Percentiles rank a stretch among this genome's conserved stretches.
Evolutionary conservation across 2,797 vertebrate genomes (phyloP).

Genomic region (Artibeus jamaicensis): DNA sequence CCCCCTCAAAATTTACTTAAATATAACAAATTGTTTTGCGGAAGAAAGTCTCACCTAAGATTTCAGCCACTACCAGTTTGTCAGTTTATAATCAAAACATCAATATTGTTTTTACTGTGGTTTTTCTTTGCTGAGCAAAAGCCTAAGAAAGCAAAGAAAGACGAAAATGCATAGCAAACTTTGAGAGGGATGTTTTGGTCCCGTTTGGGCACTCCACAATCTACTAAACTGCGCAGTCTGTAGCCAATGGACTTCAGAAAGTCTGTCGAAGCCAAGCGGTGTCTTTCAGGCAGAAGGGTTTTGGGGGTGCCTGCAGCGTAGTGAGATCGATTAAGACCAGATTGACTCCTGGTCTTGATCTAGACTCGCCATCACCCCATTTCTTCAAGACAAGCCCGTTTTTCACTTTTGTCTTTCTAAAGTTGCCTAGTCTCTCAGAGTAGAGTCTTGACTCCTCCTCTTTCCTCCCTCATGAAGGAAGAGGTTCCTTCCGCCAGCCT

Average conservation of each 20-base stretch:
- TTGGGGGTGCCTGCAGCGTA: neutral
- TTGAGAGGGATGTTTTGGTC: neutral
- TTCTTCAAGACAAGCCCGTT: neutral
- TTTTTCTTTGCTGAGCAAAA: constrained; percentile 55
- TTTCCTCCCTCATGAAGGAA: neutral
- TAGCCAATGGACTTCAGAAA: neutral
- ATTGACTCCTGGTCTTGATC: neutral
- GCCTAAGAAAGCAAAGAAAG: constrained; percentile 17
- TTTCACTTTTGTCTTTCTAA: neutral
- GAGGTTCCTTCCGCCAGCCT: neutral
- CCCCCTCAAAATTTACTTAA: neutral
- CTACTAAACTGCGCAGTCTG: neutral
- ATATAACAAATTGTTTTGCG: neutral
- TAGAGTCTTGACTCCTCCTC: neutral
- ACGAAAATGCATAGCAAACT: constrained; percentile 15
- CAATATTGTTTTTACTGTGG: neutral
- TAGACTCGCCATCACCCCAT: neutral
- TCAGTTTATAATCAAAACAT: constrained; percentile 30
- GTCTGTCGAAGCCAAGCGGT: neutral
- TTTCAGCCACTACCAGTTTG: neutral
- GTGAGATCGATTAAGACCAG: too few species aligned
- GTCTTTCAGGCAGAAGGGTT: neutral
- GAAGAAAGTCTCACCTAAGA: constrained; percentile 14
- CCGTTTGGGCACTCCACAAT: neutral
- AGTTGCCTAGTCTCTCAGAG: neutral